Percentiles rank a stretch among this genome's conserved stretches.
phyloP scores from a whole-genome alignment of 2,888 invertebrate genomes.

The Gastracanthus pulcherrimus region DNA sequence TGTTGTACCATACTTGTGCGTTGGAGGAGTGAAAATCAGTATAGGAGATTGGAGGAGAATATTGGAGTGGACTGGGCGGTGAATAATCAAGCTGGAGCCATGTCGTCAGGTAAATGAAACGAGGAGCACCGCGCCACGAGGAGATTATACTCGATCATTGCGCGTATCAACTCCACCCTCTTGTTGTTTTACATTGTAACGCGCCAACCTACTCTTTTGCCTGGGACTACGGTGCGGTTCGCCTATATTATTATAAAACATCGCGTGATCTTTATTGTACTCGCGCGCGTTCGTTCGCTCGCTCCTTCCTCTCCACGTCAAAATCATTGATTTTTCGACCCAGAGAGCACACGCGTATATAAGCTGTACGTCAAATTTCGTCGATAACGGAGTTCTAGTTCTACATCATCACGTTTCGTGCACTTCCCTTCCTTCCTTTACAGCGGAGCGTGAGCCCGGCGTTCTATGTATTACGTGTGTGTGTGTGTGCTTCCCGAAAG shows the following conservation, averaged over 20 bases:
- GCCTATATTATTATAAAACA: too few species aligned
- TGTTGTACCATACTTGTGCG: too few species aligned
- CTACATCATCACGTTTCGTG: too few species aligned
- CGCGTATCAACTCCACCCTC: too few species aligned
- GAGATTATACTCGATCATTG: too few species aligned
- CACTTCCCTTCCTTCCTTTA: too few species aligned
- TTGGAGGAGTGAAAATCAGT: not conserved
- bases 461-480: not conserved
- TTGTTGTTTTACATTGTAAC: too few species aligned
- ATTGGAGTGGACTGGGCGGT: not conserved
- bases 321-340: conserved; percentile 8
- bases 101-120: conserved; percentile 49
- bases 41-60: not conserved
- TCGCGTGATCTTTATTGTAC: not conserved
- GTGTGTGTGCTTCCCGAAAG: not conserved
- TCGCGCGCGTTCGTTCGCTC: too few species aligned
- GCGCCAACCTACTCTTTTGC: not conserved
- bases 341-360: too few species aligned
- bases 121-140: too few species aligned
- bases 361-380: not conserved
- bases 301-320: too few species aligned
- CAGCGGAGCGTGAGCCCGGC: too few species aligned
- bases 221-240: not conserved
- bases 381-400: not conserved
- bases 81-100: conserved; percentile 31